phyloP scores from a whole-genome alignment of 2,797 vertebrate genomes.

The Antrozous pallidus region DNA sequence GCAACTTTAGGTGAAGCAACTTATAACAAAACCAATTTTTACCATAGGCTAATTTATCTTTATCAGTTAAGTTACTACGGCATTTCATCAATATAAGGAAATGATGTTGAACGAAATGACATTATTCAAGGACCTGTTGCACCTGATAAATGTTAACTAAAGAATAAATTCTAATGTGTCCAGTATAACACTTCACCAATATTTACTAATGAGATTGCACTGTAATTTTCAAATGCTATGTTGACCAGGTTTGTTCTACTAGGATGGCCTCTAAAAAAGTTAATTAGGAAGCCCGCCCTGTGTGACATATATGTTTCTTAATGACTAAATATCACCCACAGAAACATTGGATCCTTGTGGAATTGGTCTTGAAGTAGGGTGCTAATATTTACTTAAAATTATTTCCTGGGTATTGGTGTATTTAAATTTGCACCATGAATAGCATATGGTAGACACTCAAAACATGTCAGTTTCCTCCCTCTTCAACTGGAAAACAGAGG shows the following conservation, averaged over 20 bases:
- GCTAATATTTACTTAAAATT: conserved; percentile 5
- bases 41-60: neutral
- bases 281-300: neutral
- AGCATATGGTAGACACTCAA: neutral
- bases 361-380: neutral
- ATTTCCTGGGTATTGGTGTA: neutral
- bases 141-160: neutral
- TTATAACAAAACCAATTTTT: neutral
- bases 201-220: neutral
- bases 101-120: neutral
- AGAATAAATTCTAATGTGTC: neutral
- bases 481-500: neutral
- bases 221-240: neutral
- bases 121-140: neutral
- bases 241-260: neutral
- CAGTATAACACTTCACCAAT: neutral
- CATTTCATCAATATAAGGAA: neutral
- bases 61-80: neutral
- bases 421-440: neutral
- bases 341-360: neutral
- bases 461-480: neutral
- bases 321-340: neutral
- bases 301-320: neutral
- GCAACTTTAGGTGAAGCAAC: neutral
- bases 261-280: neutral